Percentiles rank a stretch among this genome's conserved stretches.
These are phyloP conservation scores for Synergus gifuensis DNA, from an alignment of 2,888 invertebrate genomes.

Conservation along the genomic window DNA sequence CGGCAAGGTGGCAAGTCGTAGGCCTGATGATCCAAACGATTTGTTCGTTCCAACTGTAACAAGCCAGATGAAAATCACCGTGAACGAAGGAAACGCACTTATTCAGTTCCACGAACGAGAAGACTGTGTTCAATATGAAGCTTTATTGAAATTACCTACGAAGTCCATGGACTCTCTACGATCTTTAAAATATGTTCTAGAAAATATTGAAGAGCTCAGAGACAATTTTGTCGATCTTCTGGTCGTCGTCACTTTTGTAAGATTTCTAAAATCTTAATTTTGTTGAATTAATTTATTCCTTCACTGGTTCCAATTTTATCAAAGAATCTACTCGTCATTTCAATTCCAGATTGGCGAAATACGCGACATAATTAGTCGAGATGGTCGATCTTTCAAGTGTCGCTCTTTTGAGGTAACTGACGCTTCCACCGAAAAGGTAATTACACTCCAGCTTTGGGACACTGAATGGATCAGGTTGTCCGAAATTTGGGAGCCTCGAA, in stretches of 20 bases:
- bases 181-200: conserved; percentile 80
- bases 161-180: conserved; percentile 80
- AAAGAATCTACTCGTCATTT: conserved; percentile 34
- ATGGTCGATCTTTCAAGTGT: conserved; percentile 81
- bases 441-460: conserved; percentile 84
- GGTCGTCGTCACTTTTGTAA: conserved; percentile 82
- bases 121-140: conserved; percentile 78
- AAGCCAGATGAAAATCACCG: conserved; percentile 82
- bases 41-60: conserved; percentile 83
- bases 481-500: conserved; percentile 83
- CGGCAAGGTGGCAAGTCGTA: conserved; percentile 81
- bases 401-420: conserved; percentile 83
- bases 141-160: conserved; percentile 83
- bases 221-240: conserved; percentile 83
- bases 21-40: conserved; percentile 80
- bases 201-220: conserved; percentile 75
- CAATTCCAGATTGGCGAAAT: conserved; percentile 79
- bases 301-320: background rate
- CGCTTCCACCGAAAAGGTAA: conserved; percentile 82
- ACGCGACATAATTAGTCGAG: conserved; percentile 82
- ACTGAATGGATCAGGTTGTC: conserved; percentile 84
- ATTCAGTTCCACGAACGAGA: conserved; percentile 81
- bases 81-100: conserved; percentile 84
- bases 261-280: background rate
- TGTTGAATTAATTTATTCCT: background rate